phyloP scores from a whole-genome alignment of 2,797 vertebrate species.

The Passerculus sandwichensis region DNA sequence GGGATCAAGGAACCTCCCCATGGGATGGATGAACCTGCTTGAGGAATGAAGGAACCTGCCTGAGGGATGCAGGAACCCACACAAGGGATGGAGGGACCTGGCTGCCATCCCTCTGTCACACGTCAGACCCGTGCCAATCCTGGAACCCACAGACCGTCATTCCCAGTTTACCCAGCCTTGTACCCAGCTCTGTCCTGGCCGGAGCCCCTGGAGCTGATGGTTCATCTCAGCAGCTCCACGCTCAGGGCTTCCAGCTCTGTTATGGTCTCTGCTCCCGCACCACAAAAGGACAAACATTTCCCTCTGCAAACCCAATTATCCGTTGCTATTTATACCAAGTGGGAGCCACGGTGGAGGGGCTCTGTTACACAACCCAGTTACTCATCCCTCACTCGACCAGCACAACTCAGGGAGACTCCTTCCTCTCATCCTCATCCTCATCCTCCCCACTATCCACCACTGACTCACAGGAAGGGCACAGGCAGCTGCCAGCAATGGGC shows the following conservation, averaged over 20 bases:
- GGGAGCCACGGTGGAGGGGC: neutral
- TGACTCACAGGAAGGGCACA: neutral
- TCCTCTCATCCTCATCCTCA: neutral
- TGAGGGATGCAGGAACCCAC: neutral
- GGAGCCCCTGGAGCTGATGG: neutral
- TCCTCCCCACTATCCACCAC: rapidly evolving
- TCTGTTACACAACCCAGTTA: neutral
- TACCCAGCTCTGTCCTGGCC: neutral
- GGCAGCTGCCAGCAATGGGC: neutral
- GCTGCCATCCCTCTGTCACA: neutral
- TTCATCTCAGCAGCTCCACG: neutral
- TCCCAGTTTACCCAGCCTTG: rapidly evolving
- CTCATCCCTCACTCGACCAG: rapidly evolving
- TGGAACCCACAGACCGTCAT: rapidly evolving
- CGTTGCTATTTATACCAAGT: neutral
- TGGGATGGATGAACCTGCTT: neutral
- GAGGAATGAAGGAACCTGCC: neutral
- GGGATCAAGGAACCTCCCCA: neutral
- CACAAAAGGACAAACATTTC: constrained; percentile 1
- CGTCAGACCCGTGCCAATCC: neutral
- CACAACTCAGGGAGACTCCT: neutral
- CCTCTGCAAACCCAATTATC: neutral
- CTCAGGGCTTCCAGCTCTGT: neutral
- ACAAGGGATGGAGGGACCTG: neutral
- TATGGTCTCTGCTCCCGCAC: neutral